Conservation (phyloP, 2,113 vertebrate genomes). For the Saccopteryx bilineata region DNA sequence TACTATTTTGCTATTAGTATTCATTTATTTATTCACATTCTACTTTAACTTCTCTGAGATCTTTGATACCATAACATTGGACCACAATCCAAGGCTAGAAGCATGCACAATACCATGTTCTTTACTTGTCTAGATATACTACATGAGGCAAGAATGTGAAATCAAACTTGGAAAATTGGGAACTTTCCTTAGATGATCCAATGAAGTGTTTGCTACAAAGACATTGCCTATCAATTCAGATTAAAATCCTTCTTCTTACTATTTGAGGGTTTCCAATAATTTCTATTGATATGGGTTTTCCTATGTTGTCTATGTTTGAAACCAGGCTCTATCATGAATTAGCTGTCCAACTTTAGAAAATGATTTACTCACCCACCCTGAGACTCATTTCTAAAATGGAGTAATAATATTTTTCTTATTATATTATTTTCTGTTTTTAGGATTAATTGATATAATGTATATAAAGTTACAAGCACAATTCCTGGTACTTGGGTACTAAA, state of each 20-base stretch:
- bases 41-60: background rate
- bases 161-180: background rate
- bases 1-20: background rate
- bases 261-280: conserved; percentile 13
- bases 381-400: conserved; percentile 36
- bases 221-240: background rate
- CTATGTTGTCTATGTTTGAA: background rate
- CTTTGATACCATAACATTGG: background rate
- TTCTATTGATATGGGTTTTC: background rate
- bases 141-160: background rate
- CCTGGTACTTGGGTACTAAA: background rate
- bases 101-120: background rate
- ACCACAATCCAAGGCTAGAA: background rate
- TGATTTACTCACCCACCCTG: background rate
- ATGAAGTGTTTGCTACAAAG: background rate
- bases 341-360: background rate
- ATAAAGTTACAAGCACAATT: background rate
- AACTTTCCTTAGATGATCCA: background rate
- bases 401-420: background rate
- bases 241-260: background rate
- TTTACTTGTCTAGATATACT: background rate
- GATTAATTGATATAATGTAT: background rate
- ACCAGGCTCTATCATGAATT: background rate
- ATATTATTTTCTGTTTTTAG: conserved; percentile 8
- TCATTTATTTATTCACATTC: background rate